phyloP scores from a whole-genome alignment of 92 coral and sea anemone species.

The Desmophyllum pertusum region DNA sequence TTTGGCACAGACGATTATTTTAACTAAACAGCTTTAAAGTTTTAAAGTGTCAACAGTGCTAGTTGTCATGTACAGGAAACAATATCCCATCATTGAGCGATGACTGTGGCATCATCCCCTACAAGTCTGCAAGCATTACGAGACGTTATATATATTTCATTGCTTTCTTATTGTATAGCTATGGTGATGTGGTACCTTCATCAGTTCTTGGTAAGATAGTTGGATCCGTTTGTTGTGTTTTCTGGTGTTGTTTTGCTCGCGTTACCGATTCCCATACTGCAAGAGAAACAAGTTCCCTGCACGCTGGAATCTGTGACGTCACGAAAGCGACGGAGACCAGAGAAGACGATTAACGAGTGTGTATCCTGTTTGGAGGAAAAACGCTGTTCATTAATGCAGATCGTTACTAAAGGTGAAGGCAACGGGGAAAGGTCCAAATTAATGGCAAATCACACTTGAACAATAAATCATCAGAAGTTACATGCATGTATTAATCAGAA shows the following conservation, averaged over 20 bases:
- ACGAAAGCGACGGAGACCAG: constrained; percentile 60
- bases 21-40: no score
- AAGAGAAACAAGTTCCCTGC: constrained; percentile 95
- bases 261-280: constrained; percentile 92
- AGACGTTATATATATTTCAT: neutral
- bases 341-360: constrained; percentile 19
- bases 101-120: no score
- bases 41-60: no score
- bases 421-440: constrained; percentile 6
- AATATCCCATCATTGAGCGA: no score
- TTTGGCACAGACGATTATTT: no score
- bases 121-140: neutral
- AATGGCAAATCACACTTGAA: neutral
- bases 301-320: constrained; percentile 87
- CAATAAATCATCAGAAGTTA: neutral
- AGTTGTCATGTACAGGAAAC: no score
- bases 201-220: constrained; percentile 89
- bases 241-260: constrained; percentile 95
- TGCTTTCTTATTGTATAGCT: constrained; percentile 42
- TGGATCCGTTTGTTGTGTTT: constrained; percentile 91
- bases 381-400: neutral
- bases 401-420: neutral
- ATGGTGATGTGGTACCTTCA: constrained; percentile 90
- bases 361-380: constrained; percentile 25
- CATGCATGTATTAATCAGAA: neutral